A percentile compares a stretch with the other conserved stretches of the same genome.
Conservation (phyloP, 2,888 invertebrate species). For the Eremobia ochroleuca region DNA sequence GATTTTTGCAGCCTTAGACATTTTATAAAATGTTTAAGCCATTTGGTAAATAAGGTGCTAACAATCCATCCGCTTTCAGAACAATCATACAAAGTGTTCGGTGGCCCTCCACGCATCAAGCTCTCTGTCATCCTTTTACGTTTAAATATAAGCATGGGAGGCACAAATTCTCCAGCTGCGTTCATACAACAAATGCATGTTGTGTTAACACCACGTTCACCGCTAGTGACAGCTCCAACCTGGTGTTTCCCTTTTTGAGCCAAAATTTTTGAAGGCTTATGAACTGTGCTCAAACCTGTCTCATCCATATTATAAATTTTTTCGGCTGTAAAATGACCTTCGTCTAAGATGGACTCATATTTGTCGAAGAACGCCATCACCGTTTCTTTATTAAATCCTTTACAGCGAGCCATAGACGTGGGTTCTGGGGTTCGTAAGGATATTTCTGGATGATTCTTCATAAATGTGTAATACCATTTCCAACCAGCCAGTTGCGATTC, state of each 20-base stretch:
- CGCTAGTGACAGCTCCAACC: slow-evolving; percentile 55
- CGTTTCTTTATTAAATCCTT: too few relatives aligned
- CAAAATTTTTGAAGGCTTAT: slow-evolving; percentile 42
- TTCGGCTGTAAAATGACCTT: slow-evolving; percentile 54
- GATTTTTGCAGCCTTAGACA: slow-evolving; percentile 32
- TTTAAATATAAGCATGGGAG: slow-evolving; percentile 35
- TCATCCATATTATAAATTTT: slow-evolving; percentile 60
- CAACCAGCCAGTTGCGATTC: too few relatives aligned
- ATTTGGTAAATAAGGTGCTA: slow-evolving; percentile 23
- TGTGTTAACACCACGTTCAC: slow-evolving; percentile 54
- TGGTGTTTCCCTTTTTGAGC: slow-evolving; percentile 60
- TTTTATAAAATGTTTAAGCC: slow-evolving; percentile 63
- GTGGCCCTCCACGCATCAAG: too few relatives aligned
- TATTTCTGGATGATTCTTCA: too few relatives aligned
- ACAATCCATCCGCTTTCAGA: too few relatives aligned
- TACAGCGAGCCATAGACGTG: neutral
- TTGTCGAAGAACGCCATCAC: too few relatives aligned
- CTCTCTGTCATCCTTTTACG: slow-evolving; percentile 47
- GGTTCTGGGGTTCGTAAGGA: too few relatives aligned
- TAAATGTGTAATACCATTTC: too few relatives aligned
- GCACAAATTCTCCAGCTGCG: slow-evolving; percentile 55
- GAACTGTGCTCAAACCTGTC: slow-evolving; percentile 44
- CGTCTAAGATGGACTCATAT: slow-evolving; percentile 43
- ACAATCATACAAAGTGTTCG: too few relatives aligned
- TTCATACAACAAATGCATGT: slow-evolving; percentile 49